These are phyloP conservation scores for Griposia aprilina DNA, from an alignment of 2,888 invertebrate species.

Conservation along the genomic window DNA sequence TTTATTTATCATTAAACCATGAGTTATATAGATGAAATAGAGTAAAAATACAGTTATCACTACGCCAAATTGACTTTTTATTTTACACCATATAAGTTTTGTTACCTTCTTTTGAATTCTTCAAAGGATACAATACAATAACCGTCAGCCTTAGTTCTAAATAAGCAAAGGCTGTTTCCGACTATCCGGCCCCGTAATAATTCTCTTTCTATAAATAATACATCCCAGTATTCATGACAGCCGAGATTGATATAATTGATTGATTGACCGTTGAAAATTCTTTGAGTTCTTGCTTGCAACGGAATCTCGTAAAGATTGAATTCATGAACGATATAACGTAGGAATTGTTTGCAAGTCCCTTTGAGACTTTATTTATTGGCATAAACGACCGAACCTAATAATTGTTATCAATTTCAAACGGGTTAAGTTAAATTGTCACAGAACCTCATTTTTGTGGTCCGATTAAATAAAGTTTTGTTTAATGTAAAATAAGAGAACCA, in stretches of 20 bases:
- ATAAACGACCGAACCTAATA: background rate
- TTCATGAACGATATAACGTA: background rate
- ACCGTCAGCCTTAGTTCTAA: background rate
- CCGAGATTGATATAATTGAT: conserved; percentile 25
- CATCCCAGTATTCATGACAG: background rate
- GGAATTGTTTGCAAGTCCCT: background rate
- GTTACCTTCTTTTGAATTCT: background rate
- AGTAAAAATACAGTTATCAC: conserved; percentile 60
- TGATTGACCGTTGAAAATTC: conserved; percentile 3
- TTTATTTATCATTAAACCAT: conserved; percentile 64
- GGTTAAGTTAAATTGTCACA: background rate
- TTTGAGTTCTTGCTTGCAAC: background rate
- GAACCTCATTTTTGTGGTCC: background rate
- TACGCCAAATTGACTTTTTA: conserved; percentile 38
- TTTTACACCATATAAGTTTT: conserved; percentile 6
- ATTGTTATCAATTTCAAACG: background rate
- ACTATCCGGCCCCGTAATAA: background rate
- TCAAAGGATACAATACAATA: background rate
- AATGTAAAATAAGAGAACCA: background rate
- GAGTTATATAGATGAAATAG: conserved; percentile 48
- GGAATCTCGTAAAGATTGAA: background rate
- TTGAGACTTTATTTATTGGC: background rate
- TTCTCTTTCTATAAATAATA: background rate
- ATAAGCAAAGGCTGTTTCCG: background rate
- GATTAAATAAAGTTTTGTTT: background rate